Evolutionary conservation across 2,888 invertebrate species (phyloP), one percentile per base, ranked within the genome.

Genomic region (Orchestes rusci): DNA sequence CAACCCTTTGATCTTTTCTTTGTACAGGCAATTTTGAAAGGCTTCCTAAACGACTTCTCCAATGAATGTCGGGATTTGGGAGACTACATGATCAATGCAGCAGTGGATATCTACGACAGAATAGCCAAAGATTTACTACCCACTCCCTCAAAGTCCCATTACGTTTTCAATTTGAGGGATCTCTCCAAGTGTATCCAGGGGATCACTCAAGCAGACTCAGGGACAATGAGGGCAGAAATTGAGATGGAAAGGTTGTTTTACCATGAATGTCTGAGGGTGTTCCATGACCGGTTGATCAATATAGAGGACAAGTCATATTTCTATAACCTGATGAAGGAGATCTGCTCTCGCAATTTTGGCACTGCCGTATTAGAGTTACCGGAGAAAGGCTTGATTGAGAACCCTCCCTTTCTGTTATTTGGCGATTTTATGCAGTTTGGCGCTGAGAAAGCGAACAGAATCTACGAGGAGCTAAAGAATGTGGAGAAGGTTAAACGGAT

Each of bases 91-190:
- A 87, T 94, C 0, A 75, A 79, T 52, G 88, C 92, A 1, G 82
- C 91, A 0, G 84, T 93, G 30, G 84, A 87, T 36, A 74, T 93
- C 2, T 95, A 94, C 62, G 73, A 79, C 51, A 79, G 82, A 57
- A 88, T 92, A 32, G 79, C 84, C 12, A 70, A 76, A 0, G 86
- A 87, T 57, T 75, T 95, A 53, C 68, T 94, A 18, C 94, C 94
- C 0, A 94, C 93, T 0, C 94, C 94, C 0, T 80, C 87, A 17
- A 93, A 92, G 65, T 88, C 88, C 0, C 93, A 94, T 68, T 94
- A 95, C 61, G 81, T 93, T 10, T 95, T 94, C 66, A 95, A 94
- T 68, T 70, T 94, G 56, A 74, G 94, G 33, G 92, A 93, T 70
- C 72, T 93, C 29, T 91, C 92, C 7, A 93, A 92, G 66, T 88